Evolutionary conservation across 2,888 invertebrate genomes (phyloP).

Genomic region (Thereva unica): DNA sequence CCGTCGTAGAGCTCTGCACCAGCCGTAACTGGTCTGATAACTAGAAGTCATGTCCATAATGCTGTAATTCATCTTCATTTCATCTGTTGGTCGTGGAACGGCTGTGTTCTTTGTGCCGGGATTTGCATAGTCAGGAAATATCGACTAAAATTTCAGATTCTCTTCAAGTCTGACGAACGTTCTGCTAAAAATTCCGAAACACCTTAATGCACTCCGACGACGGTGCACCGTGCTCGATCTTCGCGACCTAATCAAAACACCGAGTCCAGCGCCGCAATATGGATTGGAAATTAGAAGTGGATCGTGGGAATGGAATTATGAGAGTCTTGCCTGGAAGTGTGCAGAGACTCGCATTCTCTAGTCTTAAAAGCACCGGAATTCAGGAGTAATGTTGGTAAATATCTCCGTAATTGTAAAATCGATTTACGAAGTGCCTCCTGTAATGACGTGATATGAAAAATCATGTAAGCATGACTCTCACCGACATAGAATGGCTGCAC

Average conservation of each 20-base stretch:
- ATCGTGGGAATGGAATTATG: constrained; percentile 29
- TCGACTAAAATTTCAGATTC: not conserved
- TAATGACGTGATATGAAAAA: constrained; percentile 35
- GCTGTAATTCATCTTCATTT: no score
- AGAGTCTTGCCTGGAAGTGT: not conserved
- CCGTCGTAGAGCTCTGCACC: not conserved
- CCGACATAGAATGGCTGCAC: constrained; percentile 10
- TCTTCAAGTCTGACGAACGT: constrained; percentile 15
- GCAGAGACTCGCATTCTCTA: not conserved
- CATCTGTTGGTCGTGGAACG: no score
- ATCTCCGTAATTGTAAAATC: constrained; percentile 32
- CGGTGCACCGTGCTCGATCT: constrained; percentile 18
- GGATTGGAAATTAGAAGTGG: not conserved
- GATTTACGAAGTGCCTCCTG: constrained; percentile 29
- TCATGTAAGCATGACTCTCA: constrained; percentile 11
- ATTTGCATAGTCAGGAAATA: no score
- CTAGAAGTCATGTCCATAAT: no score
- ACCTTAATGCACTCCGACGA: not conserved
- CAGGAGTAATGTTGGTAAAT: constrained; percentile 30
- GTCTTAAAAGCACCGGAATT: constrained; percentile 8
- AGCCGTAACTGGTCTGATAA: not conserved
- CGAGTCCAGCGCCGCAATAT: not conserved
- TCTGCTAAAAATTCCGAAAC: not conserved
- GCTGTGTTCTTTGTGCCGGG: no score
- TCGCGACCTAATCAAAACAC: constrained; percentile 18